A percentile compares a stretch with the other conserved stretches of the same genome.
phyloP scores from a whole-genome alignment of 2,888 invertebrate genomes.

The Orchesella flavescens region DNA sequence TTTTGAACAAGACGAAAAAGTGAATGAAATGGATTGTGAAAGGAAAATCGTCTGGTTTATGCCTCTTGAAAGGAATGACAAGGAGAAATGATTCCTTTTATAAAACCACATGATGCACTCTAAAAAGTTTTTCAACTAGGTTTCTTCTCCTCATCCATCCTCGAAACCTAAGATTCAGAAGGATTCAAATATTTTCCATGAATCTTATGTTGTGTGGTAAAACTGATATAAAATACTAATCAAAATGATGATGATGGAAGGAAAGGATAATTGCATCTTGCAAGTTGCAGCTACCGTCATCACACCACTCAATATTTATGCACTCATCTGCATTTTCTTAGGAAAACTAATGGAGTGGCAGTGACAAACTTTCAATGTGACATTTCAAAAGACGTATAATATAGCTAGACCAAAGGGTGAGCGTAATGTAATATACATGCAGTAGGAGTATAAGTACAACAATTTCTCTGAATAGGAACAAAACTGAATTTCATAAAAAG shows the following conservation, averaged over 20 bases:
- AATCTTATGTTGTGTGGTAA: not conserved
- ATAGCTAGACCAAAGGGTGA: no score
- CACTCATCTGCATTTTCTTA: constrained; percentile 8
- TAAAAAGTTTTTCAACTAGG: not conserved
- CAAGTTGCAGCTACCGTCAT: no score
- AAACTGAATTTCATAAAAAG: no score
- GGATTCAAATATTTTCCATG: not conserved
- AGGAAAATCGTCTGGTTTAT: not conserved
- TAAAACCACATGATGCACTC: constrained; percentile 19
- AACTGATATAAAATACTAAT: not conserved
- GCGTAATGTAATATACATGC: no score
- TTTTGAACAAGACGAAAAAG: no score
- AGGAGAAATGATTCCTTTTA: constrained; percentile 43
- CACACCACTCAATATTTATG: no score
- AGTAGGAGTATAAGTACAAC: no score
- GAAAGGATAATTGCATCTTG: no score
- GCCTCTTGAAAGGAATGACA: constrained; percentile 9
- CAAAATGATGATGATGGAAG: constrained; percentile 2
- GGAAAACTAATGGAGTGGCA: constrained; percentile 56
- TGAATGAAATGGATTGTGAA: not conserved
- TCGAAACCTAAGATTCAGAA: not conserved
- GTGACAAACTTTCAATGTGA: constrained; percentile 47
- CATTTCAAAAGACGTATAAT: not conserved
- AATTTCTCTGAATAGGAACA: no score
- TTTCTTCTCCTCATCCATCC: not conserved